Percentiles rank a stretch among this genome's conserved stretches.
Conservation (phyloP, 1,140 invertebrate species). For the Zophobas atratus region DNA sequence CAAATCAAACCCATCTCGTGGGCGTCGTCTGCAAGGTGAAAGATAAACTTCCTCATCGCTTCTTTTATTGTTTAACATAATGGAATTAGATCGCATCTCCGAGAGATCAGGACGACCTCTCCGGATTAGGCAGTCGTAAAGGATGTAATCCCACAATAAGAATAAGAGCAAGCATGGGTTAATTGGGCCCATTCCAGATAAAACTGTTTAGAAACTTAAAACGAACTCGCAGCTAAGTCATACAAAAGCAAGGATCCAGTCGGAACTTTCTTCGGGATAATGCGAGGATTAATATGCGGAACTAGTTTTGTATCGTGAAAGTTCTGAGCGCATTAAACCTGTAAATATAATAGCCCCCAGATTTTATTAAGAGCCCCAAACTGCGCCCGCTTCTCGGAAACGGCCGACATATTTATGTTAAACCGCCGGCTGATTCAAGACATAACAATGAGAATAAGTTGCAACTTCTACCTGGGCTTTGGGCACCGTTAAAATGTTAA, state of each 20-base stretch:
- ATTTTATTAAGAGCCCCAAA: slow-evolving; percentile 44
- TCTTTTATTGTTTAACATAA: slow-evolving; percentile 31
- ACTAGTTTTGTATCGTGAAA: slow-evolving; percentile 49
- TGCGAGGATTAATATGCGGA: slow-evolving; percentile 49
- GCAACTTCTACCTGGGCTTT: slow-evolving; percentile 22
- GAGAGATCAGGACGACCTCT: slow-evolving; percentile 25
- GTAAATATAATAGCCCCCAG: slow-evolving; percentile 44
- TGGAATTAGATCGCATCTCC: slow-evolving; percentile 29
- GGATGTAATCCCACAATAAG: slow-evolving; percentile 36
- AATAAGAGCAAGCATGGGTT: slow-evolving; percentile 39
- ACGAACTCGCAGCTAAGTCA: slow-evolving; percentile 38
- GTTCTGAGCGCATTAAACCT: slow-evolving; percentile 43
- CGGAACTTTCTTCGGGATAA: slow-evolving; percentile 43
- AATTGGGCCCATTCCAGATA: slow-evolving; percentile 35
- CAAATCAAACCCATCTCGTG: neutral
- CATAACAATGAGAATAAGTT: slow-evolving; percentile 27
- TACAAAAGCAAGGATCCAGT: slow-evolving; percentile 24
- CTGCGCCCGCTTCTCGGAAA: slow-evolving; percentile 2
- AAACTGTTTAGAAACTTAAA: slow-evolving; percentile 34
- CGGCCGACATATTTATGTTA: slow-evolving; percentile 15
- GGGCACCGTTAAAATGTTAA: slow-evolving; percentile 22
- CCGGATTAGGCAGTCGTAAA: slow-evolving; percentile 36
- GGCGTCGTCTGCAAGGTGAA: slow-evolving; percentile 25
- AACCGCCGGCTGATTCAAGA: slow-evolving; percentile 1
- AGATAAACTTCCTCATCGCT: neutral